These are phyloP conservation scores for Osmerus eperlanus DNA, from an alignment of 2,113 vertebrate genomes.

Conservation along the genomic window DNA sequence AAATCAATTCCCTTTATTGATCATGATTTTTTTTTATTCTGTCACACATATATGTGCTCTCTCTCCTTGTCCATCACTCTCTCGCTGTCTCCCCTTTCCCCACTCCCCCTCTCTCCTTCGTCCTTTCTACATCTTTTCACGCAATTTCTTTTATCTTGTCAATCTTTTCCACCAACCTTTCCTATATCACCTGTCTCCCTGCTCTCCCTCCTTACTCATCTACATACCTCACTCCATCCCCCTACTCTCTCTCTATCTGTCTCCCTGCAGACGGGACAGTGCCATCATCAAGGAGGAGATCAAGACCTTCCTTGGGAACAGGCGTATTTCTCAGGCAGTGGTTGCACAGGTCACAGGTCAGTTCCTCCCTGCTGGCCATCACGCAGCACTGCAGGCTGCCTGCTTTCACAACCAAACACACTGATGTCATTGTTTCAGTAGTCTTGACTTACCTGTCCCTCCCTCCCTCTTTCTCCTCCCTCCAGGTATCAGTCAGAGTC, in stretches of 20 bases:
- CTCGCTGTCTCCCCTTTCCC: background rate
- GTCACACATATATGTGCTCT: background rate
- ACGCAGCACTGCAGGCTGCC: background rate
- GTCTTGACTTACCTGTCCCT: background rate
- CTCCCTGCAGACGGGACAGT: constrained; percentile 88
- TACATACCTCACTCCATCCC: background rate
- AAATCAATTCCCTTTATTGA: no score
- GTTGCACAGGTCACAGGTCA: constrained; percentile 98
- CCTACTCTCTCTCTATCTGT: constrained; percentile 18
- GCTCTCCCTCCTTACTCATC: background rate
- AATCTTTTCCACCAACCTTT: background rate
- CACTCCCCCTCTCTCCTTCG: background rate
- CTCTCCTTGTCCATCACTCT: background rate
- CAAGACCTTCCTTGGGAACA: constrained; percentile 94
- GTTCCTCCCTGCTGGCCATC: constrained; percentile 18
- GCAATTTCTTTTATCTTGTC: no score
- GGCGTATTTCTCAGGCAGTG: constrained; percentile 97
- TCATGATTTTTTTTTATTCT: background rate
- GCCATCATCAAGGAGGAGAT: constrained; percentile 98
- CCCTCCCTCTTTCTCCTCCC: background rate
- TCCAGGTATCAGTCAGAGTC: constrained; percentile 96
- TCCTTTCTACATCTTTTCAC: background rate
- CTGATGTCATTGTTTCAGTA: background rate
- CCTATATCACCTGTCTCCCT: background rate
- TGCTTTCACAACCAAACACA: no score